A percentile compares a stretch with the other conserved stretches of the same genome.
phyloP scores from a whole-genome alignment of 2,888 invertebrate genomes.

The Spialia ferax region DNA sequence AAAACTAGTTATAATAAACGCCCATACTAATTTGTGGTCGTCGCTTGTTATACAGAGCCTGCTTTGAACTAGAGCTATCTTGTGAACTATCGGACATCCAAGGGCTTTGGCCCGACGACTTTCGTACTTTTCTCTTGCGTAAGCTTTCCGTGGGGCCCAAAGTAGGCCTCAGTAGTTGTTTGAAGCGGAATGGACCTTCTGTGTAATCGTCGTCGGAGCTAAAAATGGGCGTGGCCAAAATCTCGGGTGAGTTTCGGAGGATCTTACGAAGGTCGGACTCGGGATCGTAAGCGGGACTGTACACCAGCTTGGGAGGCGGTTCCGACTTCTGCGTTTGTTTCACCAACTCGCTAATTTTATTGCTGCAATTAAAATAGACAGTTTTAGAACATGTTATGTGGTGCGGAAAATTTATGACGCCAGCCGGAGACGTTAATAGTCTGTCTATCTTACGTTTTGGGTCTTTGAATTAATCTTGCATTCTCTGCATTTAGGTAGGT shows the following conservation, averaged over 20 bases:
- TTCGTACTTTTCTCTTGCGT: slow-evolving; percentile 87
- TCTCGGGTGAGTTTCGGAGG: slow-evolving; percentile 80
- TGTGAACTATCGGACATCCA: slow-evolving; percentile 83
- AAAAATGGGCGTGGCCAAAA: slow-evolving; percentile 76
- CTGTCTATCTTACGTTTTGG: slow-evolving; percentile 13
- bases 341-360: slow-evolving; percentile 82
- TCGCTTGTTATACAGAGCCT: slow-evolving; percentile 72
- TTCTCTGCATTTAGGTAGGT: slow-evolving; percentile 6
- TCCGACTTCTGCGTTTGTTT: slow-evolving; percentile 73
- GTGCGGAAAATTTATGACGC: slow-evolving; percentile 8
- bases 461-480: slow-evolving; percentile 13
- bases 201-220: slow-evolving; percentile 85
- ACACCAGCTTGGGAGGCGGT: slow-evolving; percentile 64
- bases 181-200: slow-evolving; percentile 89
- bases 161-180: slow-evolving; percentile 88
- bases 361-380: slow-evolving; percentile 59
- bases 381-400: slow-evolving; percentile 3
- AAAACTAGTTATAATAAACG: slow-evolving; percentile 70
- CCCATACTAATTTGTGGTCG: slow-evolving; percentile 83
- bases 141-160: slow-evolving; percentile 90
- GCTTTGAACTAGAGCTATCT: slow-evolving; percentile 75
- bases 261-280: slow-evolving; percentile 80
- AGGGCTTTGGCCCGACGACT: slow-evolving; percentile 74
- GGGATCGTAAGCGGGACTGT: slow-evolving; percentile 72
- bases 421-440: slow-evolving; percentile 7